phyloP scores from a whole-genome alignment of 1,140 invertebrate genomes.

The Formica exsecta region DNA sequence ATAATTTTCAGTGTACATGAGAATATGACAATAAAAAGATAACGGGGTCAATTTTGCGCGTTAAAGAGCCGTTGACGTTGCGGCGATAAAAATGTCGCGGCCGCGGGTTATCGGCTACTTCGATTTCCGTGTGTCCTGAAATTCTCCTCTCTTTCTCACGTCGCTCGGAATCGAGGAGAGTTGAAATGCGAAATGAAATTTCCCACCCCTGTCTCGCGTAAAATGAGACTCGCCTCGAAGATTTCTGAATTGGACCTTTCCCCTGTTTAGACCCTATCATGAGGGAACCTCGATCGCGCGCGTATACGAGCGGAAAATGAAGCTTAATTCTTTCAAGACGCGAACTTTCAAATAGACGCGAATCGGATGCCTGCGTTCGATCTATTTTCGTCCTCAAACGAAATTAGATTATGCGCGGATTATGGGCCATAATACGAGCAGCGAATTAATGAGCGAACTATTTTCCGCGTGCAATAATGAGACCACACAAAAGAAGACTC shows the following conservation, averaged over 20 bases:
- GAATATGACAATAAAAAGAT: not conserved
- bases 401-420: conserved; percentile 10
- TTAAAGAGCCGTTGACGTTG: conserved; percentile 32
- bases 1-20: not conserved
- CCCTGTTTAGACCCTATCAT: conserved; percentile 55
- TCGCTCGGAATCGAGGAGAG: too few species aligned
- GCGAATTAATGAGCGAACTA: conserved; percentile 18
- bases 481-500: not conserved
- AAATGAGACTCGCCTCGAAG: not conserved
- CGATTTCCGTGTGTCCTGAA: conserved; percentile 1
- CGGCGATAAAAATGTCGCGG: conserved; percentile 46
- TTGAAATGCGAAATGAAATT: conserved; percentile 44
- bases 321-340: conserved; percentile 50
- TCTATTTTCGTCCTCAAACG: conserved; percentile 16
- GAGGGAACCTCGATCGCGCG: conserved; percentile 23
- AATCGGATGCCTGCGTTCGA: conserved; percentile 16
- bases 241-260: conserved; percentile 55
- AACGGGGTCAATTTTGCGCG: conserved; percentile 6
- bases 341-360: conserved; percentile 31
- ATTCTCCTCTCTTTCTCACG: not conserved
- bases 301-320: conserved; percentile 49
- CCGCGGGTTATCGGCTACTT: conserved; percentile 23
- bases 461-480: not conserved
- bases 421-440: not conserved
- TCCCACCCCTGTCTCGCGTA: not conserved